phyloP scores from a whole-genome alignment of 2,888 invertebrate species.

The Drosophila ustulata region DNA sequence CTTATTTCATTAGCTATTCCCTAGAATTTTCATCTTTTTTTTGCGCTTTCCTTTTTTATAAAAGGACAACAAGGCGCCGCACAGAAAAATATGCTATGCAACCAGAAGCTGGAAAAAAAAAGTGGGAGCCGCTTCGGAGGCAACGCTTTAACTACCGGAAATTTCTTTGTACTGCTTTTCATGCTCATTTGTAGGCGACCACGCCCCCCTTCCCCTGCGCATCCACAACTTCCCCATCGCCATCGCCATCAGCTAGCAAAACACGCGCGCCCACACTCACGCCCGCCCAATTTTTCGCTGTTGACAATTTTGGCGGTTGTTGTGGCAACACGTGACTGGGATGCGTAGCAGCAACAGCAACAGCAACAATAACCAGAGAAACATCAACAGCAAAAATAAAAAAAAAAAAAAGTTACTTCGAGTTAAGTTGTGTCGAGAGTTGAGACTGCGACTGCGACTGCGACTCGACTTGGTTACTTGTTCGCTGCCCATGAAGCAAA shows the following conservation, averaged over 20 bases:
- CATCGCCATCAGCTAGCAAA: conserved; percentile 27
- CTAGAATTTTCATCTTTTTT: conserved; percentile 55
- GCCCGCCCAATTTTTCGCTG: conserved; percentile 80
- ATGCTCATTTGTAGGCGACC: conserved; percentile 66
- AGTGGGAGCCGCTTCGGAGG: conserved; percentile 48
- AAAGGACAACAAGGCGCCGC: conserved; percentile 41
- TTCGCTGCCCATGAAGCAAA: conserved; percentile 39
- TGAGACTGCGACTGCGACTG: conserved; percentile 31
- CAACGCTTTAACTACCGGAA: conserved; percentile 78
- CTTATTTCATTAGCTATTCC: conserved; percentile 78
- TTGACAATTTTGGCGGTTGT: conserved; percentile 80
- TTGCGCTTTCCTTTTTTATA: conserved; percentile 19
- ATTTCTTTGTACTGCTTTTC: conserved; percentile 79
- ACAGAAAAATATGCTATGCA: conserved; percentile 58
- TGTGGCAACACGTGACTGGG: conserved; percentile 79
- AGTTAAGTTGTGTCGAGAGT: conserved; percentile 37
- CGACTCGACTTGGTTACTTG: conserved; percentile 38
- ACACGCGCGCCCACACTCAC: conserved; percentile 67
- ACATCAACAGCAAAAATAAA: conserved; percentile 16
- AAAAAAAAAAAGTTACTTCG: conserved; percentile 56
- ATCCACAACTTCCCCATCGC: neutral
- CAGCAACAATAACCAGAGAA: conserved; percentile 18
- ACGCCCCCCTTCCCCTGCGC: conserved; percentile 30
- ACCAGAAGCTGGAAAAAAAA: conserved; percentile 23
- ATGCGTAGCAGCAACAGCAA: conserved; percentile 63